Evolutionary conservation across 37 sponge, comb jelly and placozoan species (phyloP).

Genomic region (Mnemiopsis leidyi): DNA sequence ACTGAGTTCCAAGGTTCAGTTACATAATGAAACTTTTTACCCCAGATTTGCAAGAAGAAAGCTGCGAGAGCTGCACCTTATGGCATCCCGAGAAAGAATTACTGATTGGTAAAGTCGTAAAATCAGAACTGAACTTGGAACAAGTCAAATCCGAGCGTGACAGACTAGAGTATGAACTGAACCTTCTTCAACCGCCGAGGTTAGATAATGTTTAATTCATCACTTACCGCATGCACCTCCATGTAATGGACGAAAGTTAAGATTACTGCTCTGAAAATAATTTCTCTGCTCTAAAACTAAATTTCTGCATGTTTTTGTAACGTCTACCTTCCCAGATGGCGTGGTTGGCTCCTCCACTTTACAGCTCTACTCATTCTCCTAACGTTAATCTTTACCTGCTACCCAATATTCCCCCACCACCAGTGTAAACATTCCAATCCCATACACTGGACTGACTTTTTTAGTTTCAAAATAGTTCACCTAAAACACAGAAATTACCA

Average conservation of each 20-base stretch:
- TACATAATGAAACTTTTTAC: too few species aligned
- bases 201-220: too few species aligned
- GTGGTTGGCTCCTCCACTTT: conserved; percentile 13
- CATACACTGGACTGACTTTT: neutral
- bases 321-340: neutral
- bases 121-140: neutral
- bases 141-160: neutral
- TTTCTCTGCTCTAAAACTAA: too few species aligned
- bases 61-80: neutral
- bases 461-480: neutral
- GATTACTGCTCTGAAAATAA: too few species aligned
- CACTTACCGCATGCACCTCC: too few species aligned
- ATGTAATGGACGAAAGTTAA: too few species aligned
- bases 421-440: conserved; percentile 2
- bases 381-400: neutral
- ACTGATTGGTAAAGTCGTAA: neutral
- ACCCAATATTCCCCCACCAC: neutral
- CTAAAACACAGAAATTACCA: neutral
- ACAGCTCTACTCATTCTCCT: neutral
- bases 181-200: neutral
- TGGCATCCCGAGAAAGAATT: conserved; percentile 25
- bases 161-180: neutral
- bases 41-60: neutral
- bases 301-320: neutral
- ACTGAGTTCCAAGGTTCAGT: neutral